Percentiles rank a stretch among this genome's conserved stretches.
Conservation (phyloP, 2,113 vertebrate genomes). For the Cyanoramphus novaezelandiae region DNA sequence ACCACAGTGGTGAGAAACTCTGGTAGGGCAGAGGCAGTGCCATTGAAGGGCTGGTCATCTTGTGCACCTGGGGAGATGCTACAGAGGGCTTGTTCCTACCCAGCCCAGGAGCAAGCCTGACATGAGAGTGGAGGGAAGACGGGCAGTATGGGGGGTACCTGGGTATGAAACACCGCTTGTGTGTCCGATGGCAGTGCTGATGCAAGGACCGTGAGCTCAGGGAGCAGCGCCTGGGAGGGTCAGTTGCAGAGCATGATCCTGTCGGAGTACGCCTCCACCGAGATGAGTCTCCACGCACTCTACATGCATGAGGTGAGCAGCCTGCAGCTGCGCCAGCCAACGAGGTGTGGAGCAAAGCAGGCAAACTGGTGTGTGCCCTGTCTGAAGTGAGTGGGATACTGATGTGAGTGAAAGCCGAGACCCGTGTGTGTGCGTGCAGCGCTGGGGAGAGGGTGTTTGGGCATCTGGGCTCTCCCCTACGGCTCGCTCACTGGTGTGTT, state of each 20-base stretch:
- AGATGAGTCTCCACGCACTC: conserved; percentile 98
- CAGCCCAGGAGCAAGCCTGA: not conserved
- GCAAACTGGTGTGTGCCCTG: not conserved
- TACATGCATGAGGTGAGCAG: conserved; percentile 94
- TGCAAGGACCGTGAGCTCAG: conserved; percentile 89
- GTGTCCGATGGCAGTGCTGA: conserved; percentile 78
- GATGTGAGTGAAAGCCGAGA: not conserved
- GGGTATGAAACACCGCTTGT: not conserved
- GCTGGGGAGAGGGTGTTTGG: not conserved
- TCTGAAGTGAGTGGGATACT: not conserved
- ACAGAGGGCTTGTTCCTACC: not conserved
- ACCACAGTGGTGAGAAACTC: not conserved
- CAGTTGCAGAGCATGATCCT: conserved; percentile 92
- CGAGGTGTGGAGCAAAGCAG: not conserved
- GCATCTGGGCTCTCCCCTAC: not conserved
- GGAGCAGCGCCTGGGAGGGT: conserved; percentile 96
- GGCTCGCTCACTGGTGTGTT: not conserved
- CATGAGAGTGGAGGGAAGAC: not conserved
- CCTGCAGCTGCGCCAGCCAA: not conserved
- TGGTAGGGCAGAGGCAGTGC: not conserved
- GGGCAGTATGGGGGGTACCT: not conserved
- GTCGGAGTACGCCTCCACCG: conserved; percentile 94
- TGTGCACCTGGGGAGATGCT: not conserved
- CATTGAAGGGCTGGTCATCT: not conserved
- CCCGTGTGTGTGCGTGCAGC: no score